Percentiles rank a stretch among this genome's conserved stretches.
These are phyloP conservation scores for Thecocarcelia acutangulata DNA, from an alignment of 2,888 invertebrate species.

Conservation along the genomic window DNA sequence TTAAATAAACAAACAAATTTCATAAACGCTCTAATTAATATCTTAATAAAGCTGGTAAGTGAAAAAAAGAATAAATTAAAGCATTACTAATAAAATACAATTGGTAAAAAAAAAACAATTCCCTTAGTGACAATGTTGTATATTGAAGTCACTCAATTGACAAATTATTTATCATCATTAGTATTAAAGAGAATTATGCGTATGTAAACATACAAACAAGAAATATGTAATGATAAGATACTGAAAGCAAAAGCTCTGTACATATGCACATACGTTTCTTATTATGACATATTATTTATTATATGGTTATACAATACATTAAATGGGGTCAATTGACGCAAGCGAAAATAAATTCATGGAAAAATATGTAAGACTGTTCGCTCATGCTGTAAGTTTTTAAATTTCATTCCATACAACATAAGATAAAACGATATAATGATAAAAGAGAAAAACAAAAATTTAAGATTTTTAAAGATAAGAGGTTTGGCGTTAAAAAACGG, in stretches of 20 bases:
- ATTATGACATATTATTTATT: background rate
- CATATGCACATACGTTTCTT: too few relatives aligned
- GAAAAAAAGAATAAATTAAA: conserved; percentile 16
- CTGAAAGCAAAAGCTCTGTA: background rate
- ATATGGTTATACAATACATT: conserved; percentile 32
- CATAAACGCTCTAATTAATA: conserved; percentile 58
- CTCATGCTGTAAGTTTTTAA: conserved; percentile 37
- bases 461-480: too few relatives aligned
- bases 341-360: conserved; percentile 28
- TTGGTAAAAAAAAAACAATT: background rate
- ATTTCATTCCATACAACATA: background rate
- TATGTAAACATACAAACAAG: background rate
- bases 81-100: background rate
- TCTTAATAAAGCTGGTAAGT: conserved; percentile 23
- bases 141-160: conserved; percentile 8
- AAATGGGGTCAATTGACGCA: conserved; percentile 64
- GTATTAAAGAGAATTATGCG: conserved; percentile 24
- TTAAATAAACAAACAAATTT: conserved; percentile 44
- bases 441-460: background rate
- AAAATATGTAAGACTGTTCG: conserved; percentile 39
- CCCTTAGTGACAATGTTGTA: background rate
- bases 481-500: too few relatives aligned
- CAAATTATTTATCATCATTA: conserved; percentile 40
- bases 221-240: conserved; percentile 56
- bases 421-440: background rate